A percentile compares a stretch with the other conserved stretches of the same genome.
Conservation (phyloP, 1,140 invertebrate species). For the Cecropterus lyciades region DNA sequence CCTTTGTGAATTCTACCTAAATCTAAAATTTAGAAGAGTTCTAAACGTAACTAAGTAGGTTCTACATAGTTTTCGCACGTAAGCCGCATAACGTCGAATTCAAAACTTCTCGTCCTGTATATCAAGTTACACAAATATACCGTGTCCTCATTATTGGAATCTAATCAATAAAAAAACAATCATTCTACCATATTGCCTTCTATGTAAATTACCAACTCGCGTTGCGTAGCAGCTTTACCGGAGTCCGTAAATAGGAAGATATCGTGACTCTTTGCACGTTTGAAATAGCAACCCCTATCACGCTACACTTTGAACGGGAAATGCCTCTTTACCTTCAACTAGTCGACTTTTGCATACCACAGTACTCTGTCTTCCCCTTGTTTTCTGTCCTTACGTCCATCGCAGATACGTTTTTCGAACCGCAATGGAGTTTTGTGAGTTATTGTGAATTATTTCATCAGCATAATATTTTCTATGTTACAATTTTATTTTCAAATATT, state of each 20-base stretch:
- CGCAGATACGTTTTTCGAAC: background rate
- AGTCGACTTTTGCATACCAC: conserved; percentile 68
- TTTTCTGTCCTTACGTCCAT: conserved; percentile 12
- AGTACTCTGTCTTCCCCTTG: conserved; percentile 51
- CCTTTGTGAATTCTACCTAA: too few relatives aligned
- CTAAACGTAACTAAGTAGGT: too few relatives aligned
- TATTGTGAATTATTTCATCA: conserved; percentile 5
- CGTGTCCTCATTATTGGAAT: conserved; percentile 7
- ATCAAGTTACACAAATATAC: background rate
- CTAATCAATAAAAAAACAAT: conserved; percentile 41
- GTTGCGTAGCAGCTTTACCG: conserved; percentile 43
- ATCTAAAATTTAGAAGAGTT: too few relatives aligned
- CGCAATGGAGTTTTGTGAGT: conserved; percentile 64
- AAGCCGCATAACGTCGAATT: too few relatives aligned
- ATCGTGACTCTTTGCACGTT: conserved; percentile 70
- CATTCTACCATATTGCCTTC: conserved; percentile 37
- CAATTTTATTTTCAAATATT: conserved; percentile 18
- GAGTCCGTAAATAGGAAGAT: conserved; percentile 56
- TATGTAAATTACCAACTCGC: conserved; percentile 48
- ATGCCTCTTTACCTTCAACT: conserved; percentile 53
- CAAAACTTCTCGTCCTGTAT: background rate
- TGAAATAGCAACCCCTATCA: conserved; percentile 71
- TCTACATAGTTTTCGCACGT: too few relatives aligned
- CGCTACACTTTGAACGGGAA: conserved; percentile 64
- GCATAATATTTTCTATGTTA: background rate